Conservation (phyloP, 1,140 invertebrate genomes). For the Archegozetes longisetosus region DNA sequence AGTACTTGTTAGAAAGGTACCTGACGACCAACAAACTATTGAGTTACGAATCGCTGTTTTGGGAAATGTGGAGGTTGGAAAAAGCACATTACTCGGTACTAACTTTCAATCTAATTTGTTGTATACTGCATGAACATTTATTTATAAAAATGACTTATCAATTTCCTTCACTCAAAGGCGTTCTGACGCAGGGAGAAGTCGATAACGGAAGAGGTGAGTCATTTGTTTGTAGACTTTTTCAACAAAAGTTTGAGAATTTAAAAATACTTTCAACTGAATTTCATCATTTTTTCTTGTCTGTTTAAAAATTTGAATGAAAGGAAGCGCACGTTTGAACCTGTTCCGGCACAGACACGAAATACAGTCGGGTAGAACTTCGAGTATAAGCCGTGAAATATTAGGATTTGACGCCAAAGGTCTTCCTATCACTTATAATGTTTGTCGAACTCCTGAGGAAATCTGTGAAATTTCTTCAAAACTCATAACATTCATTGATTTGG, state of each 20-base stretch:
- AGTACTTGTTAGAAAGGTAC: constrained; percentile 77
- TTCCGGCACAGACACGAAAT: constrained; percentile 93
- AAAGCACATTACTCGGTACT: constrained; percentile 60
- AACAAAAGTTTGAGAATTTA: background rate
- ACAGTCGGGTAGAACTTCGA: constrained; percentile 83
- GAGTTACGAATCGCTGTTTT: constrained; percentile 80
- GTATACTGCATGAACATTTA: no score
- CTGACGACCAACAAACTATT: constrained; percentile 73
- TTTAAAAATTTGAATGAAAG: no score
- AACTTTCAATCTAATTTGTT: no score
- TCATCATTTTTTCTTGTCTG: constrained; percentile 1
- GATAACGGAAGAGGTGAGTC: constrained; percentile 57
- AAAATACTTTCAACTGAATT: background rate
- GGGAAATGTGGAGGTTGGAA: constrained; percentile 82
- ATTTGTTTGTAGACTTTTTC: background rate
- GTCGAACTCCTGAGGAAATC: constrained; percentile 84
- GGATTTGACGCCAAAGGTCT: constrained; percentile 65
- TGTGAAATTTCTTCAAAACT: constrained; percentile 74
- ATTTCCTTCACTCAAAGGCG: constrained; percentile 38
- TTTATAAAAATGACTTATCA: no score
- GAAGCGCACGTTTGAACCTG: constrained; percentile 82
- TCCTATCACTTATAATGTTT: constrained; percentile 72
- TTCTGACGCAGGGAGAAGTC: constrained; percentile 81
- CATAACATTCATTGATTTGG: constrained; percentile 88
- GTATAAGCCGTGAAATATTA: constrained; percentile 88